Conservation (phyloP, 1,140 invertebrate species). For the Phortica variegata region DNA sequence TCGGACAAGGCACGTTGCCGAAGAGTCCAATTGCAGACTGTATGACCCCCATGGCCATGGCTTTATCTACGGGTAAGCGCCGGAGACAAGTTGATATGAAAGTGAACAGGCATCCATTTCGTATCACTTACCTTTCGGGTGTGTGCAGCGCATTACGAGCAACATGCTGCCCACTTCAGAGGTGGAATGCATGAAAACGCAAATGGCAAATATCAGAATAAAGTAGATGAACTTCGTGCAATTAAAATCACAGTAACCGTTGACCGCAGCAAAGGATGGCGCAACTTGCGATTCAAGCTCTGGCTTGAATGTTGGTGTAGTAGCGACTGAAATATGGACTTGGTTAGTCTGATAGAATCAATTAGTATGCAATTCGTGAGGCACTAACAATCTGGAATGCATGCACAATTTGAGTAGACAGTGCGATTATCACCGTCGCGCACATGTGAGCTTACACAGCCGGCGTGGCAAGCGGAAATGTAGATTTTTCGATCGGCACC, state of each 20-base stretch:
- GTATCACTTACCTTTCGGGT: constrained; percentile 66
- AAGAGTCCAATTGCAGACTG: constrained; percentile 91
- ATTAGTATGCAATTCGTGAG: not conserved
- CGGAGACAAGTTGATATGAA: not conserved
- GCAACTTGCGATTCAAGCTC: too few relatives aligned
- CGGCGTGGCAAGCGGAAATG: constrained; percentile 86
- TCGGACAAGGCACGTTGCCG: constrained; percentile 90
- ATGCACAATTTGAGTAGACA: constrained; percentile 75
- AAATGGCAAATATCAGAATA: constrained; percentile 81
- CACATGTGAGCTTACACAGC: constrained; percentile 68
- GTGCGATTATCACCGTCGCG: constrained; percentile 60
- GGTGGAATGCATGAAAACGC: constrained; percentile 89
- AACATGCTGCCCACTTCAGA: constrained; percentile 90
- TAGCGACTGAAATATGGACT: not conserved
- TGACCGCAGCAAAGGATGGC: constrained; percentile 57
- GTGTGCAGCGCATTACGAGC: constrained; percentile 85
- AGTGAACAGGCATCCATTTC: too few relatives aligned
- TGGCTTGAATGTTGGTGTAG: constrained; percentile 3
- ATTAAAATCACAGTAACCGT: constrained; percentile 76
- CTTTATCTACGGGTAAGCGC: constrained; percentile 68
- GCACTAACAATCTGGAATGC: constrained; percentile 60
- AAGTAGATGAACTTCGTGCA: constrained; percentile 81
- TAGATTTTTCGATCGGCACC: constrained; percentile 78
- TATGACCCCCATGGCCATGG: constrained; percentile 90
- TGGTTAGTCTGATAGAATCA: not conserved